These are phyloP conservation scores for Pycnomerus fuliginosus DNA, from an alignment of 2,888 invertebrate species.

Conservation along the genomic window DNA sequence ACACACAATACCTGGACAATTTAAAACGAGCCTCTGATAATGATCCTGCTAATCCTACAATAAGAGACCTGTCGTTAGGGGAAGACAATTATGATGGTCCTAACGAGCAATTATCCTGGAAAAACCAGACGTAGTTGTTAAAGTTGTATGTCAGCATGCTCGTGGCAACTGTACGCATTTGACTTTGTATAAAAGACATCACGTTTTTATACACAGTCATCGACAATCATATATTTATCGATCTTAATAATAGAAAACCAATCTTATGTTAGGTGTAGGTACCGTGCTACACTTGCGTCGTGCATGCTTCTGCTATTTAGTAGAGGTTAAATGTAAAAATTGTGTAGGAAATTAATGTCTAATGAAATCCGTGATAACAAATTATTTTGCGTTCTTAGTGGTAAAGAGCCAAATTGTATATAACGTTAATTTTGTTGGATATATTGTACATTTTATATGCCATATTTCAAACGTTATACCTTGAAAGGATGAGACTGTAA, in stretches of 20 bases:
- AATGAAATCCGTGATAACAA: conserved; percentile 35
- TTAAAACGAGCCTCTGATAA: too few relatives aligned
- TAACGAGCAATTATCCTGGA: neutral
- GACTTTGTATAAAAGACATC: conserved; percentile 45
- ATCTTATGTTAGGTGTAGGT: conserved; percentile 51
- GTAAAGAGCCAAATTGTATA: conserved; percentile 46
- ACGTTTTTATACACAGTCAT: conserved; percentile 48
- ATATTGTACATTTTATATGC: conserved; percentile 37
- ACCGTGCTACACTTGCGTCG: conserved; percentile 38
- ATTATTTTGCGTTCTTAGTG: conserved; percentile 36
- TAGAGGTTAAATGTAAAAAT: conserved; percentile 21
- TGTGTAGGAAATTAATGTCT: conserved; percentile 18
- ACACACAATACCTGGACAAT: too few relatives aligned
- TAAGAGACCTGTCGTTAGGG: neutral
- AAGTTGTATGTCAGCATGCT: conserved; percentile 33
- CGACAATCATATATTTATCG: conserved; percentile 49
- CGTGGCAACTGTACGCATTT: conserved; percentile 41
- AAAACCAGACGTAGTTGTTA: neutral
- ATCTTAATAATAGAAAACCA: conserved; percentile 36
- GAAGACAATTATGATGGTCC: too few relatives aligned
- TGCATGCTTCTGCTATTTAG: conserved; percentile 34
- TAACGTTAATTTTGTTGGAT: conserved; percentile 39
- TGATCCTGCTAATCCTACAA: neutral
- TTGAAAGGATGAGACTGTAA: conserved; percentile 27
- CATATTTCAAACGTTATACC: conserved; percentile 34